Conservation (phyloP, 2,888 invertebrate species). For the Polymixis flavicincta region DNA sequence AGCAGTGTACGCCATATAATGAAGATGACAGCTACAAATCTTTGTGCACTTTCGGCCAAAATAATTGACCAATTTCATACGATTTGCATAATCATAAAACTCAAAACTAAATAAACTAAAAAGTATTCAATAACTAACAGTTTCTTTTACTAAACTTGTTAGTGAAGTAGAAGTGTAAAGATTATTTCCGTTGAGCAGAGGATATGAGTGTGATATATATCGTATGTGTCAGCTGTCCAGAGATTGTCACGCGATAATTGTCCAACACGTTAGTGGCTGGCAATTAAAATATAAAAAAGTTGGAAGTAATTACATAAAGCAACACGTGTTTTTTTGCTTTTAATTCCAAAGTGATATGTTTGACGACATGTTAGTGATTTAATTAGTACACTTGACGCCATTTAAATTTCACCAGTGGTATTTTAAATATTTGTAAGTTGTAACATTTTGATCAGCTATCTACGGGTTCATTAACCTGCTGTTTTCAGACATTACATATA, state of each 20-base stretch:
- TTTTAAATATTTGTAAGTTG: conserved; percentile 2
- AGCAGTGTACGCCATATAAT: conserved; percentile 2
- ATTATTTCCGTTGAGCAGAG: conserved; percentile 51
- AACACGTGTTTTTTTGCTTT: conserved; percentile 36
- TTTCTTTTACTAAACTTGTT: conserved; percentile 45
- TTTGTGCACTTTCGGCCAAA: conserved; percentile 16
- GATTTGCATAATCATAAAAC: conserved; percentile 5
- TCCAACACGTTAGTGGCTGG: conserved; percentile 36
- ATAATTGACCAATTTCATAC: conserved; percentile 12
- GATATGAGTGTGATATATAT: conserved; percentile 49
- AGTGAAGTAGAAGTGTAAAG: conserved; percentile 52
- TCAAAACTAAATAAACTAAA: background rate
- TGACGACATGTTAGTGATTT: conserved; percentile 4
- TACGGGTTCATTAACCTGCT: background rate
- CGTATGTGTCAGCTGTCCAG: conserved; percentile 37
- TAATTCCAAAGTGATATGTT: background rate
- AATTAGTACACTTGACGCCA: background rate
- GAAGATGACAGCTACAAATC: background rate
- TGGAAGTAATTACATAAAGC: conserved; percentile 35
- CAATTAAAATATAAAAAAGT: conserved; percentile 55
- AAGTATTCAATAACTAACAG: conserved; percentile 15
- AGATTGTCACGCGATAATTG: conserved; percentile 54
- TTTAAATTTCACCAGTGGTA: background rate
- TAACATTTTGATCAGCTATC: background rate
- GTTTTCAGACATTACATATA: background rate